Conservation (phyloP, 2,888 invertebrate genomes). For the Ceraclea dissimilis region DNA sequence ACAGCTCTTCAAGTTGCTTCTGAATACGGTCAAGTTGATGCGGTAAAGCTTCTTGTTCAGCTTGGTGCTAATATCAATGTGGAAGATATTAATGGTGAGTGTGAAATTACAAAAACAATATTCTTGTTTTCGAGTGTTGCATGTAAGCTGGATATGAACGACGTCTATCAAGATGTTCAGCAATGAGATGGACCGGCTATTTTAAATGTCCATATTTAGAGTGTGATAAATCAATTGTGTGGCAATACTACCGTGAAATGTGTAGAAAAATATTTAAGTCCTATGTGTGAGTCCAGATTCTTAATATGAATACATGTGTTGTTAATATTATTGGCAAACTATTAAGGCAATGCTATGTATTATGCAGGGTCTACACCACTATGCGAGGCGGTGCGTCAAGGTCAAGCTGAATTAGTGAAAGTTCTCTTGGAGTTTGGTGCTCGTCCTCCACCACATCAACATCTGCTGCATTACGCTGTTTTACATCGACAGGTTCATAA, state of each 20-base stretch:
- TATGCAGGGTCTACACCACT: conserved; percentile 63
- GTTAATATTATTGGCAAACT: too few relatives aligned
- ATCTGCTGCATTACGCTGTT: conserved; percentile 61
- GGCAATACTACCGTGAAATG: too few relatives aligned
- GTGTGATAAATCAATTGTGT: too few relatives aligned
- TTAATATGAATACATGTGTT: too few relatives aligned
- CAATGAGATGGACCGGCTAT: too few relatives aligned
- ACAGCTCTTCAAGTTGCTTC: conserved; percentile 47
- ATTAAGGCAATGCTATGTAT: too few relatives aligned
- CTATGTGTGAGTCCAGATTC: too few relatives aligned
- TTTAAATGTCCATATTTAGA: too few relatives aligned
- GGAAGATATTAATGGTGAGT: conserved; percentile 57
- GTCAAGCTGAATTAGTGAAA: conserved; percentile 50
- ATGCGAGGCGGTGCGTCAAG: conserved; percentile 62
- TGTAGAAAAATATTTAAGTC: too few relatives aligned
- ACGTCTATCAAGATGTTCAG: too few relatives aligned
- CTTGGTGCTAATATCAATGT: conserved; percentile 57
- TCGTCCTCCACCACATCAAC: conserved; percentile 61
- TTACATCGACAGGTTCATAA: conserved; percentile 52
- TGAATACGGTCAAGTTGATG: conserved; percentile 37
- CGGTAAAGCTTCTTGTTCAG: conserved; percentile 48
- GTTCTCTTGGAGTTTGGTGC: conserved; percentile 58
- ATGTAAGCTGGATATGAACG: too few relatives aligned
- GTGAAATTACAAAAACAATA: not conserved
- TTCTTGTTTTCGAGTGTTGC: too few relatives aligned